phyloP scores from a whole-genome alignment of 2,888 invertebrate species.

The Bombylius major region DNA sequence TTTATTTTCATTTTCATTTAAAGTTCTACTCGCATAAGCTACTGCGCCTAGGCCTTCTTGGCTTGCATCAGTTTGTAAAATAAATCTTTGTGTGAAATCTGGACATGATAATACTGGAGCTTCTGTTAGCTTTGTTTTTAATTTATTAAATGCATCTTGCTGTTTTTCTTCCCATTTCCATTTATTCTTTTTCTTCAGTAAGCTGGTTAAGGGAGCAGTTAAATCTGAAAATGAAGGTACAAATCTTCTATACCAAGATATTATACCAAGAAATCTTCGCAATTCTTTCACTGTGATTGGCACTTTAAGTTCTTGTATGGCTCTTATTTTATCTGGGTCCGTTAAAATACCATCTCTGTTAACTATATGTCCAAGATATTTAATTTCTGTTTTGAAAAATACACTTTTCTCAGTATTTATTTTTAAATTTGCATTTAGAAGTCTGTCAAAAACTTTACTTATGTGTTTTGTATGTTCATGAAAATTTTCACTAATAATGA shows the following conservation, averaged over 20 bases:
- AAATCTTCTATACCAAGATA: constrained; percentile 3
- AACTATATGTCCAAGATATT: constrained; percentile 5
- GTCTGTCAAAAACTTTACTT: not conserved
- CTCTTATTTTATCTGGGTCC: constrained; percentile 2
- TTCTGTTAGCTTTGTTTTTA: not conserved
- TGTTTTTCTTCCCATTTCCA: constrained; percentile 1
- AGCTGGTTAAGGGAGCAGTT: not conserved
- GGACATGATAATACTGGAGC: constrained; percentile 1
- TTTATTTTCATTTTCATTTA: not conserved
- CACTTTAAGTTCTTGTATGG: not conserved
- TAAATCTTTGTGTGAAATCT: constrained; percentile 1
- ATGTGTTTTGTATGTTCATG: constrained; percentile 1
- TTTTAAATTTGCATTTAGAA: not conserved
- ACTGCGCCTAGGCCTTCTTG: not conserved
- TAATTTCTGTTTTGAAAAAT: not conserved
- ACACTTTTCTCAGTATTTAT: not conserved
- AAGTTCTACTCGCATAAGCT: constrained; percentile 5
- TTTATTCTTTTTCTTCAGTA: not conserved
- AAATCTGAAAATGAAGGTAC: not conserved
- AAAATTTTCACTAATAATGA: not conserved
- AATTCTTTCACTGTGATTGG: not conserved
- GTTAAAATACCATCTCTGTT: not conserved
- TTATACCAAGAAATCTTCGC: too few species aligned
- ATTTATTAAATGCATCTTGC: not conserved
- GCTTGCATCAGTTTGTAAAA: not conserved